Conservation (phyloP, 2,113 vertebrate genomes). For the Mastomys coucha region DNA sequence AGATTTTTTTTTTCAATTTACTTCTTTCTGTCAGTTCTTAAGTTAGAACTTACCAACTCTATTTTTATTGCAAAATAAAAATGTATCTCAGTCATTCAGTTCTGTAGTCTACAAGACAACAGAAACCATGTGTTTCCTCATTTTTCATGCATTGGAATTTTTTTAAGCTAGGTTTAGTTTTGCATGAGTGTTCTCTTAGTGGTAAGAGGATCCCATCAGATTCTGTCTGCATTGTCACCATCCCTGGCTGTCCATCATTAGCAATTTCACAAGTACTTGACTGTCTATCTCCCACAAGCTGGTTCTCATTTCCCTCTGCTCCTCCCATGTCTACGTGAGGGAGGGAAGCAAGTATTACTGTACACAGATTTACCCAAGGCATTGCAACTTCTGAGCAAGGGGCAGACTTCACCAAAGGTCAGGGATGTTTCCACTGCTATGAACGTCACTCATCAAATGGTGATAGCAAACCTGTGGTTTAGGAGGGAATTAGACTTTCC, state of each 20-base stretch:
- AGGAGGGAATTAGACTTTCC: conserved; percentile 49
- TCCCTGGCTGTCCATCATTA: conserved; percentile 49
- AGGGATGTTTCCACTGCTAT: conserved; percentile 56
- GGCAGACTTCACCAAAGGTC: conserved; percentile 56
- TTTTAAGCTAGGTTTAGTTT: conserved; percentile 6
- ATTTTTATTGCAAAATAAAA: neutral
- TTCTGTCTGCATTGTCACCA: neutral
- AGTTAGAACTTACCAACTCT: neutral
- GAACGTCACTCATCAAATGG: conserved; percentile 36
- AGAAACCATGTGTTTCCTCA: neutral
- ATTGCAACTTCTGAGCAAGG: conserved; percentile 27
- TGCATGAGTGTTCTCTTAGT: neutral
- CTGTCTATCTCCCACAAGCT: conserved; percentile 50
- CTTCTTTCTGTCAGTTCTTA: conserved; percentile 41
- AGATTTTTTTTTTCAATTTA: neutral
- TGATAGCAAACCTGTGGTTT: conserved; percentile 59
- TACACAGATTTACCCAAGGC: conserved; percentile 50
- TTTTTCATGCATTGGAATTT: neutral
- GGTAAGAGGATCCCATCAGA: neutral
- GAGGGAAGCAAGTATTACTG: neutral
- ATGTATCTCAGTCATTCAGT: neutral
- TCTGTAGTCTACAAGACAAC: neutral
- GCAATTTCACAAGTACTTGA: conserved; percentile 73
- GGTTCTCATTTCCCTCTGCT: conserved; percentile 44
- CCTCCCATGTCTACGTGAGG: conserved; percentile 71